phyloP scores from a whole-genome alignment of 2,113 vertebrate genomes.

The Baryphthengus martii region DNA sequence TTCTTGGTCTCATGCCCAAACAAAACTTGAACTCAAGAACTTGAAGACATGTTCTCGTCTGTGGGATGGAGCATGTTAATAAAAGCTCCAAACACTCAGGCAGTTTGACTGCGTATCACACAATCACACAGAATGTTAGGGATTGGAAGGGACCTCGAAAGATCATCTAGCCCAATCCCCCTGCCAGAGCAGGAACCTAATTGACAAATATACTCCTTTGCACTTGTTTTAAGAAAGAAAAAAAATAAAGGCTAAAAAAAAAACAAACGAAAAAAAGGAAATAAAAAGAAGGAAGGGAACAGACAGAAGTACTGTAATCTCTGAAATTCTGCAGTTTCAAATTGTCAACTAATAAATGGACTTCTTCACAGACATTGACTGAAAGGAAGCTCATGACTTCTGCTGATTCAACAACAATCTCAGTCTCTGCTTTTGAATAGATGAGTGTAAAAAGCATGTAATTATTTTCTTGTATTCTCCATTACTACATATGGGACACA shows the following conservation, averaged over 20 bases:
- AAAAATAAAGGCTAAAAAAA: neutral
- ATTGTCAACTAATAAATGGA: neutral
- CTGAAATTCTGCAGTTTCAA: neutral
- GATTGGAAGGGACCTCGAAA: too few relatives aligned
- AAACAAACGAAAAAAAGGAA: neutral
- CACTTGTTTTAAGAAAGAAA: neutral
- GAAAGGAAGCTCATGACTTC: neutral
- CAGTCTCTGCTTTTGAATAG: neutral
- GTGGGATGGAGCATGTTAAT: neutral
- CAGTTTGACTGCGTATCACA: neutral
- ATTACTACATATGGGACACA: neutral
- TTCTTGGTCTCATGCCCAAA: slow-evolving; percentile 50
- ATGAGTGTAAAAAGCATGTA: too few relatives aligned
- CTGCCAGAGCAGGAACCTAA: too few relatives aligned
- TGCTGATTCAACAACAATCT: neutral
- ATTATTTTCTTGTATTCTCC: too few relatives aligned
- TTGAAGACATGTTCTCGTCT: neutral
- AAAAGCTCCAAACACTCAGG: neutral
- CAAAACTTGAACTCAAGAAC: slow-evolving; percentile 20
- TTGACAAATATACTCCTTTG: neutral
- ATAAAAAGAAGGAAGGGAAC: neutral
- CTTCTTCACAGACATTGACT: neutral
- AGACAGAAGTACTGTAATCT: neutral
- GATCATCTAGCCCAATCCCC: too few relatives aligned
- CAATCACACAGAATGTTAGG: too few relatives aligned